These are phyloP conservation scores for Channa argus DNA, from an alignment of 2,113 vertebrate species.

Conservation along the genomic window DNA sequence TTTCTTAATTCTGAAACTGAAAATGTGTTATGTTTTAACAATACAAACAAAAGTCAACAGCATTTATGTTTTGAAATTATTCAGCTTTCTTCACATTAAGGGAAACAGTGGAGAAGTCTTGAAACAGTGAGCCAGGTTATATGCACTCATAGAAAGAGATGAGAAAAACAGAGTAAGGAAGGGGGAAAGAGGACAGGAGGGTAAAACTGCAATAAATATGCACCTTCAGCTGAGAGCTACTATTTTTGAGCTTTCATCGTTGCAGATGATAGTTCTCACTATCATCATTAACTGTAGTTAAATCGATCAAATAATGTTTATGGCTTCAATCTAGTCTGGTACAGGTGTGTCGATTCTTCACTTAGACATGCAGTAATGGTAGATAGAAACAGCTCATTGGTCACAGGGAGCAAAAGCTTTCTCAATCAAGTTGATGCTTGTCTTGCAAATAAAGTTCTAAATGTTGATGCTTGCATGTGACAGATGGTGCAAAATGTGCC, in stretches of 20 bases:
- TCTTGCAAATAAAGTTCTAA: conserved; percentile 23
- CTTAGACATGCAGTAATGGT: conserved; percentile 22
- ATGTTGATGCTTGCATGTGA: conserved; percentile 50
- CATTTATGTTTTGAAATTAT: no score
- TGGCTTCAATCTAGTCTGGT: conserved; percentile 18
- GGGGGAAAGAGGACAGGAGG: not conserved
- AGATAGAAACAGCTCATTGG: conserved; percentile 39
- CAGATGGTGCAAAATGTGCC: conserved; percentile 49
- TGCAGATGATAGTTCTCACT: conserved; percentile 26
- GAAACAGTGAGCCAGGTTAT: not conserved
- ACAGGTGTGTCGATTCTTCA: conserved; percentile 44
- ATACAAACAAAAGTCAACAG: no score
- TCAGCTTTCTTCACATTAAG: not conserved
- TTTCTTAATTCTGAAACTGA: not conserved
- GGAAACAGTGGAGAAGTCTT: not conserved
- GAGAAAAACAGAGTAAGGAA: not conserved
- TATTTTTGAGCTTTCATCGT: conserved; percentile 20
- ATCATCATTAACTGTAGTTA: conserved; percentile 38
- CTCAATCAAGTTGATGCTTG: conserved; percentile 38
- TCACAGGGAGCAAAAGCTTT: conserved; percentile 30
- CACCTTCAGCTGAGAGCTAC: not conserved
- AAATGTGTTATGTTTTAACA: not conserved
- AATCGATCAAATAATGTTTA: conserved; percentile 41
- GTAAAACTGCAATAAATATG: not conserved
- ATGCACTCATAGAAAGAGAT: not conserved